Conservation (phyloP, 2,797 vertebrate genomes). For the Discoglossus pictus region DNA sequence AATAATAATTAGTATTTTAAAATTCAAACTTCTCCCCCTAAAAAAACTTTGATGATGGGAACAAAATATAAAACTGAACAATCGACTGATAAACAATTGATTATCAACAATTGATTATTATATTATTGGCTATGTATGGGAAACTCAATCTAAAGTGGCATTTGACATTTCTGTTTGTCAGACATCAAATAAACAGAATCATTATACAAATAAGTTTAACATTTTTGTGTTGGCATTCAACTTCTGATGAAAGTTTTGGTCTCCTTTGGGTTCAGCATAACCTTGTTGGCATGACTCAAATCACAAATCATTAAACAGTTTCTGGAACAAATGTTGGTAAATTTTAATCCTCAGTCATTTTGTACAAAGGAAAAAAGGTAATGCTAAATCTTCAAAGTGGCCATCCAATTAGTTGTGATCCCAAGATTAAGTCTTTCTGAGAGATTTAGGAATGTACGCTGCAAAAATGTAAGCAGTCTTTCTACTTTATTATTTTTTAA, state of each 20-base stretch:
- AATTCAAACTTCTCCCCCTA: no score
- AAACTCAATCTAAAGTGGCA: background rate
- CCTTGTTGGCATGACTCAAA: conserved; percentile 9
- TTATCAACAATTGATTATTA: no score
- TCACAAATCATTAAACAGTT: conserved; percentile 1
- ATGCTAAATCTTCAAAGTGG: conserved; percentile 8
- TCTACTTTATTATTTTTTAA: no score
- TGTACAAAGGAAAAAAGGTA: background rate
- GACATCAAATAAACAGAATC: background rate
- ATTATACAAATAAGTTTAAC: background rate
- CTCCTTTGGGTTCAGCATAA: conserved; percentile 3
- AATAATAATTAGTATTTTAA: no score
- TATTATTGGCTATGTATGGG: conserved; percentile 1
- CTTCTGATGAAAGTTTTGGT: background rate
- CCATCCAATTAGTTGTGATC: conserved; percentile 9
- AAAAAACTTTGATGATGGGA: no score
- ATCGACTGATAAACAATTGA: no score
- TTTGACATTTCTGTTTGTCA: background rate
- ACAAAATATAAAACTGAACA: no score
- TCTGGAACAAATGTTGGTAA: background rate
- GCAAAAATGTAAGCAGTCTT: background rate
- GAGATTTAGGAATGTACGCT: background rate
- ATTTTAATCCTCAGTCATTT: conserved; percentile 8
- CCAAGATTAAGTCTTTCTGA: background rate
- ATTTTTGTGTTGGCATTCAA: background rate